phyloP scores from a whole-genome alignment of 2,113 vertebrate genomes.

The Antechinus flavipes region DNA sequence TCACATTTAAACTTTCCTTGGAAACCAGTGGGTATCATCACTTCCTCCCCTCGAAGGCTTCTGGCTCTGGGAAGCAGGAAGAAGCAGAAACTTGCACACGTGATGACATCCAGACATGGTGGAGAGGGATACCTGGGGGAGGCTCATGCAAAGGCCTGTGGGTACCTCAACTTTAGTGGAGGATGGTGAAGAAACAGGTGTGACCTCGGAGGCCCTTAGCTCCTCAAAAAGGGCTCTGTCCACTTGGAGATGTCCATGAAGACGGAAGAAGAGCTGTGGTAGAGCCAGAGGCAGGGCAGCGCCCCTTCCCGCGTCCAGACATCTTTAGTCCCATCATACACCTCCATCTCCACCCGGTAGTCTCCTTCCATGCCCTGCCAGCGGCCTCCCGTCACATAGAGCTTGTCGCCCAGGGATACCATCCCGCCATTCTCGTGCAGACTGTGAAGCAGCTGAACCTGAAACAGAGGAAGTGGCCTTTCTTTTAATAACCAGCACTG shows the following conservation, averaged over 20 bases:
- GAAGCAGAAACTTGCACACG: background rate
- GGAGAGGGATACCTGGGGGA: fast-evolving
- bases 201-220: background rate
- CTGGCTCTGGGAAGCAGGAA: background rate
- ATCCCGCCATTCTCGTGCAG: constrained; percentile 96
- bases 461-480: background rate
- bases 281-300: constrained; percentile 95
- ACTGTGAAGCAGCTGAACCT: constrained; percentile 95
- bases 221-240: constrained; percentile 85
- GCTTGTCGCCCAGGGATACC: constrained; percentile 87
- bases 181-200: background rate
- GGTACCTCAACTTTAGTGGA: background rate
- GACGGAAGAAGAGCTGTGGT: constrained; percentile 91
- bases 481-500: background rate
- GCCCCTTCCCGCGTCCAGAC: constrained; percentile 89
- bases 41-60: background rate
- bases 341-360: constrained; percentile 96
- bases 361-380: constrained; percentile 98
- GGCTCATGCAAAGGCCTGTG: background rate
- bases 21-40: background rate
- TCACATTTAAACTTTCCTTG: background rate
- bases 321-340: constrained; percentile 88
- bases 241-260: constrained; percentile 93
- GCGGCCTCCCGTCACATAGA: constrained; percentile 94
- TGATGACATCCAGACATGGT: background rate